phyloP scores from a whole-genome alignment of 1,140 invertebrate genomes.

The Lethocerus indicus region DNA sequence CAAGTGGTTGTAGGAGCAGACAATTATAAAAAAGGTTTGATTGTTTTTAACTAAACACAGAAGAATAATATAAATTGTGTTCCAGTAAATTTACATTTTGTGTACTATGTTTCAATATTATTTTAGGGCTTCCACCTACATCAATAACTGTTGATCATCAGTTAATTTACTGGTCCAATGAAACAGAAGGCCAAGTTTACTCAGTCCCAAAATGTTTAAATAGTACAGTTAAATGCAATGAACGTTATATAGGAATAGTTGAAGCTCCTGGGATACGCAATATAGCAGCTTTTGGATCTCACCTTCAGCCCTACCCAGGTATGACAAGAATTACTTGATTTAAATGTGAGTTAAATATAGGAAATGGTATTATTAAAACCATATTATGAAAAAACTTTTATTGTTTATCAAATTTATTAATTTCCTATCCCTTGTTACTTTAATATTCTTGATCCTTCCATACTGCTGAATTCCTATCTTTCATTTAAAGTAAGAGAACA shows the following conservation, averaged over 20 bases:
- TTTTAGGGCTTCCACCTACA: conserved; percentile 30
- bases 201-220: conserved; percentile 37
- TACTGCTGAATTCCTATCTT: no score
- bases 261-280: conserved; percentile 24
- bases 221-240: no score
- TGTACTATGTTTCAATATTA: not conserved
- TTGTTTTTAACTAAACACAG: conserved; percentile 10
- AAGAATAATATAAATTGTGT: not conserved
- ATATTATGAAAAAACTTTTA: not conserved
- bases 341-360: not conserved
- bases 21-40: conserved; percentile 23
- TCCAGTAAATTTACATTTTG: no score
- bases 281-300: conserved; percentile 49
- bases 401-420: not conserved
- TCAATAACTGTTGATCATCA: conserved; percentile 45
- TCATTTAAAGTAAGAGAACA: no score
- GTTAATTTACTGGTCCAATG: conserved; percentile 51
- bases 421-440: not conserved
- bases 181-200: conserved; percentile 38
- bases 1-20: conserved; percentile 35
- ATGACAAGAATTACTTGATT: not conserved
- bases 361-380: no score
- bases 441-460: no score
- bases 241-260: conserved; percentile 1
- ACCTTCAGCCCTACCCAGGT: conserved; percentile 55